Percentiles rank a stretch among this genome's conserved stretches.
These are phyloP conservation scores for Iguana delicatissima DNA, from an alignment of 2,797 vertebrate genomes.

Conservation along the genomic window DNA sequence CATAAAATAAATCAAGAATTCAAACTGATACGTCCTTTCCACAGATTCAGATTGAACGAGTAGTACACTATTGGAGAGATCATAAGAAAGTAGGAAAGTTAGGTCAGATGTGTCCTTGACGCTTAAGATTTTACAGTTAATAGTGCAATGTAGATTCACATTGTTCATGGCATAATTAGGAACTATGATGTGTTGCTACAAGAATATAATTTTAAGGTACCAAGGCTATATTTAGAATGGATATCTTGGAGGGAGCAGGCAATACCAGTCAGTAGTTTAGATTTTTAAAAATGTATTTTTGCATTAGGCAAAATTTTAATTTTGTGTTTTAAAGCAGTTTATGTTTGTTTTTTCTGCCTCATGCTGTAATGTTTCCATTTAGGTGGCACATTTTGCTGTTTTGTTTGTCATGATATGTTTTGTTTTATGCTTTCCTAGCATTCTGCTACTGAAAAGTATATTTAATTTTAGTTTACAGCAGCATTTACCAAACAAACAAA, in stretches of 20 bases:
- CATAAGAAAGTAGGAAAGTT: neutral
- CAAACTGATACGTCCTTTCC: neutral
- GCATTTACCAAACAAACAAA: neutral
- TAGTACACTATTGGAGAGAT: neutral
- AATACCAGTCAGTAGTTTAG: neutral
- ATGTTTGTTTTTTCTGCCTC: conserved; percentile 1
- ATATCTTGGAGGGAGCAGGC: neutral
- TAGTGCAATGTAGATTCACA: neutral
- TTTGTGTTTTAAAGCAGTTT: neutral
- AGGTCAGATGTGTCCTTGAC: neutral
- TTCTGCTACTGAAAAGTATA: neutral
- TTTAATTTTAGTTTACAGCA: neutral
- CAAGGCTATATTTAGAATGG: neutral
- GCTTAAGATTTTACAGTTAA: neutral
- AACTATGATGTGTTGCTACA: neutral
- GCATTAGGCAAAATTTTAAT: neutral
- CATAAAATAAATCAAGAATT: conserved; percentile 6
- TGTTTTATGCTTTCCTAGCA: neutral
- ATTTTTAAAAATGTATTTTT: neutral
- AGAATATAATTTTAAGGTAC: neutral
- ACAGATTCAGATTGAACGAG: neutral
- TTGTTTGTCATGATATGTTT: neutral
- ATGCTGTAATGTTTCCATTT: conserved; percentile 2
- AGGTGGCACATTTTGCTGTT: neutral
- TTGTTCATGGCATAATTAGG: neutral